Evolutionary conservation across 2,113 vertebrate genomes (phyloP).

Genomic region (Halichoeres trimaculatus): DNA sequence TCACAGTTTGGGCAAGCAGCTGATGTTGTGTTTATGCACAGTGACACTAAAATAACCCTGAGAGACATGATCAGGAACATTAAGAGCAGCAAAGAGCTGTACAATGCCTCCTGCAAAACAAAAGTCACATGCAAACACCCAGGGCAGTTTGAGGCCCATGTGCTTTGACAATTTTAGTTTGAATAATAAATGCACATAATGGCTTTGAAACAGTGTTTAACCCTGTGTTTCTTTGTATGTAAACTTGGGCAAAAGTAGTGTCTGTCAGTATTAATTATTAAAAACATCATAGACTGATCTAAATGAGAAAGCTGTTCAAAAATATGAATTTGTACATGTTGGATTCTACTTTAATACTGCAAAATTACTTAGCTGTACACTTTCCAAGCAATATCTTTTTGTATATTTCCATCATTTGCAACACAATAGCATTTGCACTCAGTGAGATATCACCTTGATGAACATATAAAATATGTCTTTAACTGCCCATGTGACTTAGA

Average conservation of each 20-base stretch:
- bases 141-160: neutral
- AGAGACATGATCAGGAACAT: neutral
- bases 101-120: conserved; percentile 29
- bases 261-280: neutral
- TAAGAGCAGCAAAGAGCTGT: neutral
- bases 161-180: neutral
- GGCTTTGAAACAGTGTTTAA: neutral
- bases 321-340: neutral
- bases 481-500: neutral
- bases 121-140: neutral
- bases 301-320: neutral
- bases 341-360: neutral
- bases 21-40: conserved; percentile 22
- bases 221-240: neutral
- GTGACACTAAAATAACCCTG: conserved; percentile 31
- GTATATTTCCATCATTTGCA: neutral
- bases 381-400: neutral
- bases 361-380: neutral
- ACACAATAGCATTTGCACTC: neutral
- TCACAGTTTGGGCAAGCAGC: conserved; percentile 24
- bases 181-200: neutral
- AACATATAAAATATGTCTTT: neutral
- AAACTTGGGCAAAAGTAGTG: neutral
- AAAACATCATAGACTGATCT: neutral
- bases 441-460: no score